These are phyloP conservation scores for Carlito syrichta DNA, from an alignment of 2,113 vertebrate genomes.

Conservation along the genomic window DNA sequence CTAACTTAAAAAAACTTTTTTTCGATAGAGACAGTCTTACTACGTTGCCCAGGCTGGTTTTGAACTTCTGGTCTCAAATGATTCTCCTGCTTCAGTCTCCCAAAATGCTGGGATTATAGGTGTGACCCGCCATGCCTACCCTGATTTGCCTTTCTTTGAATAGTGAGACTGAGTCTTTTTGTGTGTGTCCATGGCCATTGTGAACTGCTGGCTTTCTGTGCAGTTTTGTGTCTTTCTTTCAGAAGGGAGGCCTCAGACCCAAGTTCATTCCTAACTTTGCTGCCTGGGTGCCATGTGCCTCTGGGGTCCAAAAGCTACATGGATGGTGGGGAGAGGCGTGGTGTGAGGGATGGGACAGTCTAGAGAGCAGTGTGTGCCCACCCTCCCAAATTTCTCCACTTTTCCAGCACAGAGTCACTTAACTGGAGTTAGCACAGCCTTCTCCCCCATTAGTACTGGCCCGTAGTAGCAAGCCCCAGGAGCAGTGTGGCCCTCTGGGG, in stretches of 20 bases:
- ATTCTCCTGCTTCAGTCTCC: too few species aligned
- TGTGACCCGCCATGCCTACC: too few species aligned
- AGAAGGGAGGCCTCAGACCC: background rate
- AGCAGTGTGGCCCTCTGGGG: background rate
- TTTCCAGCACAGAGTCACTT: background rate
- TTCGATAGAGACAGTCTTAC: too few species aligned
- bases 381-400: background rate
- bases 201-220: background rate
- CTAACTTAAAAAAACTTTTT: too few species aligned
- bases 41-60: too few species aligned
- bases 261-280: background rate
- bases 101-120: too few species aligned
- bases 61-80: too few species aligned
- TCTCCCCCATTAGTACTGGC: background rate
- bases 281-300: background rate
- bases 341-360: background rate
- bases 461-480: background rate
- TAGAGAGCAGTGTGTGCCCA: background rate
- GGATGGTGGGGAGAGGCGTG: rapidly evolving
- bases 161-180: background rate
- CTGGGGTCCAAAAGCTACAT: background rate
- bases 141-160: background rate
- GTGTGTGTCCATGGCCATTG: background rate
- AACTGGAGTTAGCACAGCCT: background rate
- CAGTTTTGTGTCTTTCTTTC: background rate